Evolutionary conservation across 2,797 vertebrate genomes (phyloP).

Genomic region (Coregonus suidteri): DNA sequence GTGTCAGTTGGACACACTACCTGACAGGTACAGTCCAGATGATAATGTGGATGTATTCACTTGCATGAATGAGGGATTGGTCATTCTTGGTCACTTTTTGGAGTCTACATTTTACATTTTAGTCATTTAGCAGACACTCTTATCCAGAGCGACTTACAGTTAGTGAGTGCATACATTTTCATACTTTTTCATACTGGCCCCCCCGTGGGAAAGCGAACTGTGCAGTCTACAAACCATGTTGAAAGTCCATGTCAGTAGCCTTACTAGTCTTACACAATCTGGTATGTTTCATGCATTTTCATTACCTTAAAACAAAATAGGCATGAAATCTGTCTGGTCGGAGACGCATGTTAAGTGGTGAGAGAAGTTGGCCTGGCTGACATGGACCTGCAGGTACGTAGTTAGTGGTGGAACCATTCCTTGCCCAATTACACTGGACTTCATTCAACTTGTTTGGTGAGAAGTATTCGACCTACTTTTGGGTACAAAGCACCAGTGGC

Average conservation of each 20-base stretch:
- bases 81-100: no score
- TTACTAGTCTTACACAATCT: constrained; percentile 48
- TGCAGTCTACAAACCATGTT: not conserved
- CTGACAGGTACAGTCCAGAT: no score
- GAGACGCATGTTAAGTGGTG: constrained; percentile 68
- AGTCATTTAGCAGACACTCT: no score
- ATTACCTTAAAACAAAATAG: constrained; percentile 64
- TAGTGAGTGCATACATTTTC: no score
- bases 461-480: constrained; percentile 83
- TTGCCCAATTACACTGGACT: constrained; percentile 76
- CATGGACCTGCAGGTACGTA: constrained; percentile 57
- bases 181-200: no score
- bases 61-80: not conserved
- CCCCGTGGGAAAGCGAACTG: no score
- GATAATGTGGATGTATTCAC: not conserved
- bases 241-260: not conserved
- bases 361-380: constrained; percentile 48
- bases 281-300: constrained; percentile 60
- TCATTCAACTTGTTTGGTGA: constrained; percentile 77
- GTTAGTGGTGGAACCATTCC: constrained; percentile 64
- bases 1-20: no score
- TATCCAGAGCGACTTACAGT: no score
- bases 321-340: constrained; percentile 69
- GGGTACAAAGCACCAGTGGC: constrained; percentile 75
- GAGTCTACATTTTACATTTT: not conserved